Conservation (phyloP, 2,113 vertebrate species). For the Cephalophus harveyi region DNA sequence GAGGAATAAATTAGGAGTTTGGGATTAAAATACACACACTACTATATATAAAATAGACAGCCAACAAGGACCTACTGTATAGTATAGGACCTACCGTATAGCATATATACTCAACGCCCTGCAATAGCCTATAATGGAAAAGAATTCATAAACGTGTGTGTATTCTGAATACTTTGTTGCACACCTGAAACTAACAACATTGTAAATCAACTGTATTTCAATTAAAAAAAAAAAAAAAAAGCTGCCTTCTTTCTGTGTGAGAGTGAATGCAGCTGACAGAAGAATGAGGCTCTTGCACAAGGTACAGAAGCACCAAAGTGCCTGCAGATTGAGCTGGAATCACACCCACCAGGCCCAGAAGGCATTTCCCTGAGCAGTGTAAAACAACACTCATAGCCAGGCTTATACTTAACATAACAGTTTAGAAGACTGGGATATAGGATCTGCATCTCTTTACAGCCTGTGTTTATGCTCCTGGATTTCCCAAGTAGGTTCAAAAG, state of each 20-base stretch:
- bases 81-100: not conserved
- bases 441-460: not conserved
- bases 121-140: not conserved
- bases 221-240: not conserved
- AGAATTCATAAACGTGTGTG: not conserved
- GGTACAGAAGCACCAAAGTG: not conserved
- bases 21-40: not conserved
- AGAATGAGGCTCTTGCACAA: not conserved
- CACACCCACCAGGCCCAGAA: not conserved
- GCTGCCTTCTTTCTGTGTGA: not conserved
- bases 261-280: not conserved
- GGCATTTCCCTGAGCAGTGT: not conserved
- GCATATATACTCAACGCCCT: not conserved
- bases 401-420: not conserved
- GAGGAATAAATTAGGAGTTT: not conserved
- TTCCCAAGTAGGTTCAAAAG: conserved; percentile 6
- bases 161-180: not conserved
- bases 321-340: not conserved
- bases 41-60: not conserved
- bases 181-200: not conserved
- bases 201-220: not conserved
- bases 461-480: not conserved
- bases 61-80: not conserved
- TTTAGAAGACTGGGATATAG: not conserved
- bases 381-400: not conserved